Evolutionary conservation across 2,888 invertebrate species (phyloP).

Genomic region (Ornithoptera priamus): DNA sequence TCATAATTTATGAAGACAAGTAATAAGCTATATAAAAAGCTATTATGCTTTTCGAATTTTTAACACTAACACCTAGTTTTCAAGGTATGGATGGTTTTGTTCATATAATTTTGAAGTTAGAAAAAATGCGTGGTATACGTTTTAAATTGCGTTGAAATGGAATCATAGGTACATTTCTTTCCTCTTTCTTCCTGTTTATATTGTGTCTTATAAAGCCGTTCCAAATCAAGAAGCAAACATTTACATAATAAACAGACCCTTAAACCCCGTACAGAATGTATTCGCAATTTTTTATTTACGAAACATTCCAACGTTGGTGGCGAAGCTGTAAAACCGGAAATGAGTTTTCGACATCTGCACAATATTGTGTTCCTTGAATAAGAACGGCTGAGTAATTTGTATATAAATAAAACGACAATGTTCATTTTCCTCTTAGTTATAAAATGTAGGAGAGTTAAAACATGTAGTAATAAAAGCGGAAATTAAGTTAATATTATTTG

Average conservation of each 20-base stretch:
- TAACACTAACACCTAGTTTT: no score
- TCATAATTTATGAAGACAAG: no score
- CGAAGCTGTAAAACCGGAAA: background rate
- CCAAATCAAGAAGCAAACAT: background rate
- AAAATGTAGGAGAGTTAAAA: background rate
- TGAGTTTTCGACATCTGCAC: slow-evolving; percentile 2
- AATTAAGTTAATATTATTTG: background rate
- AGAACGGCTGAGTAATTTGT: slow-evolving; percentile 1
- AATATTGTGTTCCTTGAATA: slow-evolving; percentile 2
- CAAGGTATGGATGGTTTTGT: no score
- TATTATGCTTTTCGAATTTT: no score
- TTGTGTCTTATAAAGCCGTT: background rate
- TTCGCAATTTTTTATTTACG: slow-evolving; percentile 7
- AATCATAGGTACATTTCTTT: background rate
- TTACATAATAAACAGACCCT: slow-evolving; percentile 1
- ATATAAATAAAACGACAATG: slow-evolving; percentile 3
- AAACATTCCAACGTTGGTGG: slow-evolving; percentile 1
- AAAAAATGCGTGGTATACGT: no score
- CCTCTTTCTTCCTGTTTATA: background rate
- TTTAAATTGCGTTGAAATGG: no score
- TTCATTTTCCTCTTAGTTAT: background rate
- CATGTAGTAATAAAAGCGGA: background rate
- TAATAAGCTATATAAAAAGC: no score
- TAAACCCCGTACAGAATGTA: background rate
- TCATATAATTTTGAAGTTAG: no score